Percentiles rank a stretch among this genome's conserved stretches.
These are phyloP conservation scores for Periparus ater DNA, from an alignment of 2,797 vertebrate genomes.

Conservation along the genomic window DNA sequence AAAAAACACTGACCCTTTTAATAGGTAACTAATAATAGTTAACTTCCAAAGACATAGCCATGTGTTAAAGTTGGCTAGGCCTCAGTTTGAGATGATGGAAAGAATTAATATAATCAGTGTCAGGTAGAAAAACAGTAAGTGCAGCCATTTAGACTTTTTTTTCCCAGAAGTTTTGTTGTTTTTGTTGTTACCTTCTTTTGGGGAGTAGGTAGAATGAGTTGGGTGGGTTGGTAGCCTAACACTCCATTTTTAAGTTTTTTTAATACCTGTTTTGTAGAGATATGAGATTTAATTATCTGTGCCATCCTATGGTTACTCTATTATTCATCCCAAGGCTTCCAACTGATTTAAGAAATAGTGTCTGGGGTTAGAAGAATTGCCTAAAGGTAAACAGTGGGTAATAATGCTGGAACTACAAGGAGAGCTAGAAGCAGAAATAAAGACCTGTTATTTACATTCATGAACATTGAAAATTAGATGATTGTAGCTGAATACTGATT, in stretches of 20 bases:
- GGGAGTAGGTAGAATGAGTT: neutral
- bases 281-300: neutral
- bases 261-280: neutral
- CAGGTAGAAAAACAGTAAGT: neutral
- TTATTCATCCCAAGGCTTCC: neutral
- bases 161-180: neutral
- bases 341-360: neutral
- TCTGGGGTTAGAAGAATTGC: neutral
- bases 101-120: neutral
- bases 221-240: neutral
- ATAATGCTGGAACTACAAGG: neutral
- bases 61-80: neutral
- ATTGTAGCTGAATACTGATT: neutral
- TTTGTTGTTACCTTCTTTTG: neutral
- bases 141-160: neutral
- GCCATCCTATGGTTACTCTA: neutral
- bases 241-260: neutral
- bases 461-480: neutral
- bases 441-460: neutral
- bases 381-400: neutral
- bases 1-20: slow-evolving; percentile 11
- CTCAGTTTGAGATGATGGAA: neutral
- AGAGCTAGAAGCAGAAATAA: neutral
- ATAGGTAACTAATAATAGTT: slow-evolving; percentile 18
- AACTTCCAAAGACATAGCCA: neutral